A percentile compares a stretch with the other conserved stretches of the same genome.
These are phyloP conservation scores for Taurulus bubalis DNA, from an alignment of 2,113 vertebrate genomes.

Conservation along the genomic window DNA sequence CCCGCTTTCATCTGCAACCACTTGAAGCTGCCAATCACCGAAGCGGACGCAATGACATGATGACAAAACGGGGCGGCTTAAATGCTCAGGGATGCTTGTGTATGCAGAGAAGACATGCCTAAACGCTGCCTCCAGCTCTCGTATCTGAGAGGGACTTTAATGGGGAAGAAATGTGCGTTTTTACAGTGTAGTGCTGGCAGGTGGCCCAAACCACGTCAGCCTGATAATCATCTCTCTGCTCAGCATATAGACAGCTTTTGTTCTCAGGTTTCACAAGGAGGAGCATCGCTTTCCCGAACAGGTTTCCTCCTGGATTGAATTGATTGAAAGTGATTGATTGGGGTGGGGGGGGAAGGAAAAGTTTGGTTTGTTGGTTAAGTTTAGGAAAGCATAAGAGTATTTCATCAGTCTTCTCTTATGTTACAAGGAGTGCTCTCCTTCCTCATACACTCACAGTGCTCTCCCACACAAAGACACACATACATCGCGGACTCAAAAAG, in stretches of 20 bases:
- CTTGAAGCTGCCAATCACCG: conserved; percentile 97
- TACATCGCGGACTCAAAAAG: background rate
- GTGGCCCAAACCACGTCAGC: conserved; percentile 76
- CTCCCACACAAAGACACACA: conserved; percentile 3
- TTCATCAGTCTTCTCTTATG: background rate
- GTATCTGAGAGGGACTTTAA: conserved; percentile 74
- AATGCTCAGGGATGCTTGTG: conserved; percentile 78
- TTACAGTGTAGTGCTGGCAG: conserved; percentile 80
- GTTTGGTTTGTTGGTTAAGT: conserved; percentile 46
- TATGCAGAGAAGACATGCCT: conserved; percentile 75
- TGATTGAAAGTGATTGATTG: conserved; percentile 68
- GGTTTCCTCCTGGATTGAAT: conserved; percentile 51
- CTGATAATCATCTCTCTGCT: conserved; percentile 79
- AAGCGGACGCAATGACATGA: conserved; percentile 82
- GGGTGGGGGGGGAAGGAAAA: conserved; percentile 26
- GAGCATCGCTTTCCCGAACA: conserved; percentile 39
- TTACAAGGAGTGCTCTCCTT: background rate
- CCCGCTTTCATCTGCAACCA: conserved; percentile 96
- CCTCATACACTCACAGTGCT: background rate
- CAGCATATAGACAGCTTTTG: conserved; percentile 69
- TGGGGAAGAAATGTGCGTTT: conserved; percentile 75
- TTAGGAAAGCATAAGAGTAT: conserved; percentile 20
- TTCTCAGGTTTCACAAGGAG: conserved; percentile 67
- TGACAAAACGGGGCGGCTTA: conserved; percentile 86
- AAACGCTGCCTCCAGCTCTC: conserved; percentile 71